Percentiles rank a stretch among this genome's conserved stretches.
These are phyloP conservation scores for Leptinotarsa undecemlineata DNA, from an alignment of 1,140 invertebrate species.

Conservation along the genomic window DNA sequence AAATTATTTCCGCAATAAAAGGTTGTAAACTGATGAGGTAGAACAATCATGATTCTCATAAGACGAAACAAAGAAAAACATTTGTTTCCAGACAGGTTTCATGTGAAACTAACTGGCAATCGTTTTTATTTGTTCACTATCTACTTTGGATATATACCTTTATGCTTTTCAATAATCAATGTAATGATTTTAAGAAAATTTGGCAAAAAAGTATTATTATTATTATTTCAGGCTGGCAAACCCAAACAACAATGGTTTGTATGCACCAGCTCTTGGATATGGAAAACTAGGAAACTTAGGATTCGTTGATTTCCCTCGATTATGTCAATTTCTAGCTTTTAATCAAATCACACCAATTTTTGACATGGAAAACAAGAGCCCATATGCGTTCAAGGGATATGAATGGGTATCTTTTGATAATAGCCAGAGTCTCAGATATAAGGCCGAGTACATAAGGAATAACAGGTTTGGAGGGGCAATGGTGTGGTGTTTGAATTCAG, in stretches of 20 bases:
- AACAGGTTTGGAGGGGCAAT: conserved; percentile 72
- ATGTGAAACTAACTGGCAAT: too few species aligned
- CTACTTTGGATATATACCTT: neutral
- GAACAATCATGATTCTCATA: too few species aligned
- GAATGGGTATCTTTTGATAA: conserved; percentile 93
- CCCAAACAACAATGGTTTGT: conserved; percentile 65
- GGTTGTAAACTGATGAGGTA: too few species aligned
- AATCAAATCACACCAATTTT: conserved; percentile 61
- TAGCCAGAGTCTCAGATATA: conserved; percentile 70
- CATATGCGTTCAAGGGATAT: conserved; percentile 72
- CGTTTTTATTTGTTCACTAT: too few species aligned
- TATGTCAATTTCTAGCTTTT: conserved; percentile 67
- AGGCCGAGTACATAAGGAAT: conserved; percentile 69
- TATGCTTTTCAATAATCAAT: neutral
- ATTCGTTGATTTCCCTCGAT: conserved; percentile 70
- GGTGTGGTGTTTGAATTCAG: conserved; percentile 76
- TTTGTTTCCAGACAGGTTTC: too few species aligned
- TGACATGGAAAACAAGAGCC: conserved; percentile 72
- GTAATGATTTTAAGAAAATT: too few species aligned
- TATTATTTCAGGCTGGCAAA: conserved; percentile 65
- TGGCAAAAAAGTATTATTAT: neutral
- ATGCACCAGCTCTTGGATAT: conserved; percentile 71
- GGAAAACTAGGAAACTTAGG: conserved; percentile 69
- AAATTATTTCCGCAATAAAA: too few species aligned
- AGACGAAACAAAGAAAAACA: too few species aligned